Evolutionary conservation across 2,113 vertebrate genomes (phyloP), one percentile per base, ranked within the genome.

Genomic region (Prietella phreatophila): DNA sequence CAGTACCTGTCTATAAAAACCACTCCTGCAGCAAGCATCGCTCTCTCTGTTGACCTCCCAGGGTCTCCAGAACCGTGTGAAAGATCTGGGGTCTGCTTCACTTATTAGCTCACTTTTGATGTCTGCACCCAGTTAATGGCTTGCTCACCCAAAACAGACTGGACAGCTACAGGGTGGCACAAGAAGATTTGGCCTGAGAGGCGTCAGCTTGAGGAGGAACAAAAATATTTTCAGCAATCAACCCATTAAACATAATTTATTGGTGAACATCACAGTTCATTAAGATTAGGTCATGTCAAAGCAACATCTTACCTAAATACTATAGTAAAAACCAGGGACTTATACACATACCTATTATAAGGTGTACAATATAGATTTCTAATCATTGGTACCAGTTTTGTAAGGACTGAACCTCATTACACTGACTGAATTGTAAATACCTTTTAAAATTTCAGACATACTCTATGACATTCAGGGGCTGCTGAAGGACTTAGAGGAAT

Each of bases 1-100:
- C 92, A 91, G 86, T 91, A 90, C 91, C 90, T 91, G 91, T 88
- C 90, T 86, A 91, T 91, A 91, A 91, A 91, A 91, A 63, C 76
- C 55, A 39, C 75, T 90, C 87, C 83, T 60, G 79, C 86, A 73
- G 86, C 82, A 85, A 67, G 78, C 82, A 82, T 83, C 88, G 67
- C 78, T 63, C 73, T 84, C 33, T n/a, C 71, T 42, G 63, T 80
- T 69, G 60, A 86, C 87, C 85, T 89, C 82, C 87, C 83, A 56
- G 83, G 79, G 58, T 81, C 81, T 56, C 75, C 87, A 53, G 22
- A 87, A 87, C 65, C 25, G 27, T 63, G 85, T 82, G 69, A 89
- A 83, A 53, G 80, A 83, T 76, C 86, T 87, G 85, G 79, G 89
- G 89, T 76, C 55, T 88, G 69, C 83, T 82, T 71, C 71, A 65